Conservation (phyloP, 2,113 vertebrate genomes). For the Eublepharis macularius region DNA sequence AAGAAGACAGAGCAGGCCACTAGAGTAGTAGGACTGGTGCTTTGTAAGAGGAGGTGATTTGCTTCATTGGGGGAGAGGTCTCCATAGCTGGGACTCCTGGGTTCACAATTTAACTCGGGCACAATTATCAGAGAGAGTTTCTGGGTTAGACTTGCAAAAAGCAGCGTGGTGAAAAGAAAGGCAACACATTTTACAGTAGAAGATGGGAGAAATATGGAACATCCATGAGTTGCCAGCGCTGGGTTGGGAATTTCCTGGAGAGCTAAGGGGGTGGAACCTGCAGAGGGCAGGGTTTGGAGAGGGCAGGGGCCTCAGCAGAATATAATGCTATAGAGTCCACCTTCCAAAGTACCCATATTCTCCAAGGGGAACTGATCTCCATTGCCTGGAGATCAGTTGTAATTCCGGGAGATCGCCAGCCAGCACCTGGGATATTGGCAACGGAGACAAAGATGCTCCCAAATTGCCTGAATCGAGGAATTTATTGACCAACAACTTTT, state of each 20-base stretch:
- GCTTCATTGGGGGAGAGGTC: neutral
- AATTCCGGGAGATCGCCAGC: too few relatives aligned
- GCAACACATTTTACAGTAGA: neutral
- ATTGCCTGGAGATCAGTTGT: too few relatives aligned
- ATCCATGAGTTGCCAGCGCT: too few relatives aligned
- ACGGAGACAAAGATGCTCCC: neutral
- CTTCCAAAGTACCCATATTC: too few relatives aligned
- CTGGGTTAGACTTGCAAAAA: neutral
- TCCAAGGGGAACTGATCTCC: too few relatives aligned
- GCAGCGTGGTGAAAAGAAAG: neutral
- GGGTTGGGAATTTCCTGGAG: too few relatives aligned
- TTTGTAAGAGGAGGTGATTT: neutral
- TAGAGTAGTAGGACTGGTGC: neutral
- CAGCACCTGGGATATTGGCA: too few relatives aligned
- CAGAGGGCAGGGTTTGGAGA: too few relatives aligned
- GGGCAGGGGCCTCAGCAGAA: too few relatives aligned
- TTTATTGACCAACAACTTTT: too few relatives aligned
- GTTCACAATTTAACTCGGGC: neutral
- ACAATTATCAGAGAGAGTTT: neutral
- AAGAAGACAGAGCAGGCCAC: neutral
- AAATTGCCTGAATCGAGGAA: neutral
- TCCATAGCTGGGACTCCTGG: neutral
- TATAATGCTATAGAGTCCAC: too few relatives aligned
- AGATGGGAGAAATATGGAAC: neutral
- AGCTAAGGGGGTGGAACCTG: too few relatives aligned